Evolutionary conservation across 2,113 vertebrate genomes (phyloP).

Genomic region (Panthera uncia): DNA sequence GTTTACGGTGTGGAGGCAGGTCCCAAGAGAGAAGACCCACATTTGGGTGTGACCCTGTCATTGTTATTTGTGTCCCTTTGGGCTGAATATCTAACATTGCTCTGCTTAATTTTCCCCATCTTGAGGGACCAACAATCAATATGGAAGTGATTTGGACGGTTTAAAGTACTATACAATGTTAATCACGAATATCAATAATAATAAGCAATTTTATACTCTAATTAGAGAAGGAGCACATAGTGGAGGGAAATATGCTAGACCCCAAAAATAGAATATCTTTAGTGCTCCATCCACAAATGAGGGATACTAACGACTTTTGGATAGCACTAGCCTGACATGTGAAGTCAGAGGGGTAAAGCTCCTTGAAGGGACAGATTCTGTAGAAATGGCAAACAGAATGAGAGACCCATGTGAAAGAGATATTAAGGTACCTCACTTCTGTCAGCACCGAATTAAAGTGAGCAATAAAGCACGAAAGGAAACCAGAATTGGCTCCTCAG

Average conservation of each 20-base stretch:
- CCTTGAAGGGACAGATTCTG: neutral
- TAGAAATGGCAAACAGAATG: neutral
- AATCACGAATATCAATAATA: neutral
- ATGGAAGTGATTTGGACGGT: neutral
- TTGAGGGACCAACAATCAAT: neutral
- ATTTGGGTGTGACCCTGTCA: neutral
- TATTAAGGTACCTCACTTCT: neutral
- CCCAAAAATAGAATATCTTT: neutral
- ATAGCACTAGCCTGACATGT: neutral
- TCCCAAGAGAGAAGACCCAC: neutral
- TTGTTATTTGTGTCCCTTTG: neutral
- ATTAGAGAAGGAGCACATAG: neutral
- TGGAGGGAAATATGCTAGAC: neutral
- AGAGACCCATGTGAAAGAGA: no score
- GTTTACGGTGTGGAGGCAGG: neutral
- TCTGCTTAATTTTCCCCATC: neutral
- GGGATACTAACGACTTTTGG: neutral
- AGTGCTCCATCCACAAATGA: neutral
- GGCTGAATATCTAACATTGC: neutral
- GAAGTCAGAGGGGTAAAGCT: neutral
- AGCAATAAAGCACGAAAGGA: constrained; percentile 22
- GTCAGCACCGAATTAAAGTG: neutral
- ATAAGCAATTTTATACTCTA: neutral
- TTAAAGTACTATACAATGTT: neutral
- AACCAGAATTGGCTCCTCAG: neutral